These are phyloP conservation scores for Hypsopygia costalis DNA, from an alignment of 2,888 invertebrate species.

Conservation along the genomic window DNA sequence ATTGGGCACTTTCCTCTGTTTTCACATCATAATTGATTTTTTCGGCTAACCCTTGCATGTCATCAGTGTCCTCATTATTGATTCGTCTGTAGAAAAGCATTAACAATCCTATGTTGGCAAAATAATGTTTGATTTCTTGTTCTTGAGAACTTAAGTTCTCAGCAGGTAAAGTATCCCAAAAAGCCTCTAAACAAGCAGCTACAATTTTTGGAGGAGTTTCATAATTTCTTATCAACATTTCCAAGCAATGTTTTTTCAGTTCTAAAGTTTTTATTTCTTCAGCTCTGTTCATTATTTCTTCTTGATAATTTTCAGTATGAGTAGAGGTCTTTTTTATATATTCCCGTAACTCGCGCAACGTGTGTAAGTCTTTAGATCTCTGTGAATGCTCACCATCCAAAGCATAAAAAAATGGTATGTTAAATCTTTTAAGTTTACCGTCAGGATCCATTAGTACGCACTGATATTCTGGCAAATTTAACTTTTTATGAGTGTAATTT, in stretches of 20 bases:
- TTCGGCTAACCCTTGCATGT: slow-evolving; percentile 44
- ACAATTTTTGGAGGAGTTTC: slow-evolving; percentile 82
- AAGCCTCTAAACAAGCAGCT: slow-evolving; percentile 67
- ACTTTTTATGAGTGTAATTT: slow-evolving; percentile 75
- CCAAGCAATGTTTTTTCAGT: slow-evolving; percentile 85
- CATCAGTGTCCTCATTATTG: slow-evolving; percentile 47
- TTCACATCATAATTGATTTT: slow-evolving; percentile 39
- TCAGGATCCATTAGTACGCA: slow-evolving; percentile 92
- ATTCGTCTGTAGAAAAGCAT: slow-evolving; percentile 59
- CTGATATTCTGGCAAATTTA: slow-evolving; percentile 83
- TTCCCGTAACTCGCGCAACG: slow-evolving; percentile 87
- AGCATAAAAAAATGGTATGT: slow-evolving; percentile 95
- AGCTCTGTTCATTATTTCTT: slow-evolving; percentile 79
- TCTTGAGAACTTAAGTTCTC: slow-evolving; percentile 33
- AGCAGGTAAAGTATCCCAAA: slow-evolving; percentile 56
- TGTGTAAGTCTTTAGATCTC: slow-evolving; percentile 92
- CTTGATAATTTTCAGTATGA: slow-evolving; percentile 67
- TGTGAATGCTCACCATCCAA: slow-evolving; percentile 93
- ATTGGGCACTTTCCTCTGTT: slow-evolving; percentile 30
- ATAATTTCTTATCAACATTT: slow-evolving; percentile 84
- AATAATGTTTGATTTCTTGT: slow-evolving; percentile 47
- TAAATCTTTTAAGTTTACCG: slow-evolving; percentile 89
- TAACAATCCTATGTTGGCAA: slow-evolving; percentile 49
- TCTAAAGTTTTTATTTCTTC: slow-evolving; percentile 86
- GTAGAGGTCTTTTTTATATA: slow-evolving; percentile 81